A percentile compares a stretch with the other conserved stretches of the same genome.
These are phyloP conservation scores for Lordiphosa mommai DNA, from an alignment of 1,140 invertebrate species.

Conservation along the genomic window DNA sequence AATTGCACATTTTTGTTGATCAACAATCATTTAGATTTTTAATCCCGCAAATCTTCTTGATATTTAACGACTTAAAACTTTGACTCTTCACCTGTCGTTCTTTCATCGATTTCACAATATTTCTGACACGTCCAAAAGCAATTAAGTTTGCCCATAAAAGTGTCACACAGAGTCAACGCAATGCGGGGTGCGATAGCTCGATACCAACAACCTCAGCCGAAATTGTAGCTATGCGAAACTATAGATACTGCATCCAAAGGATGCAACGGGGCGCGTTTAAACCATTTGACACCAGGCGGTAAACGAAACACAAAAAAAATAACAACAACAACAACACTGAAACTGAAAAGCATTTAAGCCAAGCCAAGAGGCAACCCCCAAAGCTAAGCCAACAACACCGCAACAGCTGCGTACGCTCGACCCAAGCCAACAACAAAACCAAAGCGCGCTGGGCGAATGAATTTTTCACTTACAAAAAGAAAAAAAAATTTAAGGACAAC, in stretches of 20 bases:
- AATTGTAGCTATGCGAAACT: conserved; percentile 23
- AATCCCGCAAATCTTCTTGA: neutral
- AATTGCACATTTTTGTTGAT: no score
- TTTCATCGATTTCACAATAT: conserved; percentile 19
- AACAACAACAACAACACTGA: conserved; percentile 11
- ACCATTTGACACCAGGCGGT: conserved; percentile 61
- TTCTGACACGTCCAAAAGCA: conserved; percentile 58
- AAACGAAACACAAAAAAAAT: conserved; percentile 17
- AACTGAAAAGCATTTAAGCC: conserved; percentile 52
- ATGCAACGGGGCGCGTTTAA: conserved; percentile 56
- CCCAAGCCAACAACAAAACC: conserved; percentile 41
- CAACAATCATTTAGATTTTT: neutral
- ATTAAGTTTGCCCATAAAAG: conserved; percentile 71
- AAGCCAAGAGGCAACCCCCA: conserved; percentile 39
- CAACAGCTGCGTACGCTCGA: conserved; percentile 57
- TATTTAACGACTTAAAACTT: no score
- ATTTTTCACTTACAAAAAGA: conserved; percentile 49
- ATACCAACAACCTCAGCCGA: conserved; percentile 24
- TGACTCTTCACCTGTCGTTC: neutral
- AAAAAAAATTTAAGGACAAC: conserved; percentile 8
- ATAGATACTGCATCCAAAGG: conserved; percentile 34
- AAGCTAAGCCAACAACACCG: conserved; percentile 55
- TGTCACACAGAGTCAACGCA: conserved; percentile 54
- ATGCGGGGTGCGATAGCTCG: conserved; percentile 15
- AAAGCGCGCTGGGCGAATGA: conserved; percentile 45